Evolutionary conservation across 1,140 invertebrate genomes (phyloP).

Genomic region (Sycobia sp.): DNA sequence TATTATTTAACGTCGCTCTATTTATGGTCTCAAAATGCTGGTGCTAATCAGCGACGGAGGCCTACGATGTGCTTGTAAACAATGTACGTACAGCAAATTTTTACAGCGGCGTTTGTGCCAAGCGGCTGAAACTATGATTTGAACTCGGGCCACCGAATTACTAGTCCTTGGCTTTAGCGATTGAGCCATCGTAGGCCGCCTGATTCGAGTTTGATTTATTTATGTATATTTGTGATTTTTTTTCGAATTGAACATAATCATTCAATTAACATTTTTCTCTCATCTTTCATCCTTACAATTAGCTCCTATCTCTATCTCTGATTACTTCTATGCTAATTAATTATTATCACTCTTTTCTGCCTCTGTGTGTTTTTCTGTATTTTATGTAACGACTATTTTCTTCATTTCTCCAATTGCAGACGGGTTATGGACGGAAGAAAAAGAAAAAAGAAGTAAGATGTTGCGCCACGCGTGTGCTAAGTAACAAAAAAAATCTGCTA

Average conservation of each 20-base stretch:
- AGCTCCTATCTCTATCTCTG: constrained; percentile 20
- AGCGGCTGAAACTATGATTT: too few species aligned
- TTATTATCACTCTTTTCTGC: constrained; percentile 38
- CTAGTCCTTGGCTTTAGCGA: too few species aligned
- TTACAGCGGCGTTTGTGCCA: too few species aligned
- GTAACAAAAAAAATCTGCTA: constrained; percentile 40
- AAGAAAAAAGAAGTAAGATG: constrained; percentile 95
- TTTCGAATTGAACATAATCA: neutral
- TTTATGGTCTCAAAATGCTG: too few species aligned
- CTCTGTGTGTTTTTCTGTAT: constrained; percentile 57
- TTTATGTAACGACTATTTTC: constrained; percentile 62
- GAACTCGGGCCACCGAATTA: too few species aligned
- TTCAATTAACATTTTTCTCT: neutral
- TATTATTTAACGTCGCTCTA: too few species aligned
- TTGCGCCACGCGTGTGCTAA: constrained; percentile 56
- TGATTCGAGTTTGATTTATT: too few species aligned
- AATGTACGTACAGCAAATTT: too few species aligned
- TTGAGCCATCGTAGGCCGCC: too few species aligned
- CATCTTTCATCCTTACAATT: constrained; percentile 8
- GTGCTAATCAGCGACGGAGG: too few species aligned
- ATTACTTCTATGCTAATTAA: constrained; percentile 29
- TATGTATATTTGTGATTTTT: neutral
- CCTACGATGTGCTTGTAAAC: too few species aligned
- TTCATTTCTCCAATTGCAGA: constrained; percentile 73
- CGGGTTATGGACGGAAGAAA: constrained; percentile 90